Evolutionary conservation across 2,888 invertebrate species (phyloP), one percentile per base, ranked within the genome.

Genomic region (Rhagium mordax): DNA sequence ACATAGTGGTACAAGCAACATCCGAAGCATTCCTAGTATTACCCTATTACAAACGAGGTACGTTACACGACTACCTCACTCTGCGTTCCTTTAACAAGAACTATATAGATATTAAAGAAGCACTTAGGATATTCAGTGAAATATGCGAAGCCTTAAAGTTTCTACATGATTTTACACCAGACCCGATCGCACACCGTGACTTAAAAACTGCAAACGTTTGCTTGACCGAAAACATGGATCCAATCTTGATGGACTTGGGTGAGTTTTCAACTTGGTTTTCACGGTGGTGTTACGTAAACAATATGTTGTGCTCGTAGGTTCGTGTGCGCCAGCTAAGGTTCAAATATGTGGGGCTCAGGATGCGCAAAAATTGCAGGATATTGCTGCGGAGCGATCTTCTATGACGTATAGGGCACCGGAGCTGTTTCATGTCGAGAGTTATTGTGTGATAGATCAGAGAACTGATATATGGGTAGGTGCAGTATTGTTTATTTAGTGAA

Each of bases 321-420:
- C 93, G 0, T 91, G 92, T 81, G 90, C 92, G 7, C 90, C 90
- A 57, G 93, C 93, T 0, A 89, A 91, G 74, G 88, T 92, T 1
- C 92, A 93, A 86, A 88, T 93, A 21, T 92, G 91, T 77, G 92
- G 93, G 0, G 90, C 91, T 57, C 90, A 91, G 49, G 93, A 93
- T 79, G 94, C 94, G 0, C 93, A 93, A 81, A 89, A 90, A 27
- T 86, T 94, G 53, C 92, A 96, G 87, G 97, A 97, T 84, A 88
- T 92, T 64, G 96, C 96, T 0, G 94, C 94, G 61, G 96, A 96
- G 87, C 90, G 94, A 74, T 95, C 95, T 86, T 95, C 95, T 21
- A 96, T 97, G 93, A 93, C 96, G 2, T 97, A 96, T 84, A 89
- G 95, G 80, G 95, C 96, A 0, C 97, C 97, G 0, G 97, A 97